Evolutionary conservation across 2,113 vertebrate species (phyloP).

Genomic region (Cephalophus harveyi): DNA sequence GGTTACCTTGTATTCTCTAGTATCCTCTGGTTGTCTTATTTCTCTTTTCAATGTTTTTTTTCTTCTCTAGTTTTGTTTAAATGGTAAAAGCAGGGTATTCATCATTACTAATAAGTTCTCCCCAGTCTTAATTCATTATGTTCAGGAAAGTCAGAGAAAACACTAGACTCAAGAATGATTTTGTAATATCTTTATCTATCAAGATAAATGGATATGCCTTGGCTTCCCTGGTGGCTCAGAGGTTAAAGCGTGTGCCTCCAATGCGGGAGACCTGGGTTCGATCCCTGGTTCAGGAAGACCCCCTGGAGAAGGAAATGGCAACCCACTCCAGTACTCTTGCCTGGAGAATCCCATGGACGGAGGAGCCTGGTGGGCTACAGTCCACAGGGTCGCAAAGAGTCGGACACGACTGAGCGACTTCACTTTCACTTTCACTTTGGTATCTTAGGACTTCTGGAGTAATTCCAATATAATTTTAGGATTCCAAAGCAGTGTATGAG

Average conservation of each 20-base stretch:
- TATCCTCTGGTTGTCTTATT: background rate
- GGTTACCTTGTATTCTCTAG: background rate
- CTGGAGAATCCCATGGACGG: too few relatives aligned
- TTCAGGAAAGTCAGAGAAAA: constrained; percentile 11
- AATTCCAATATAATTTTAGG: constrained; percentile 9
- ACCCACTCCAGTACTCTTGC: too few relatives aligned
- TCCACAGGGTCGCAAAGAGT: too few relatives aligned
- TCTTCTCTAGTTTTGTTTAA: constrained; percentile 37
- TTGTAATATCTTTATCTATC: constrained; percentile 7
- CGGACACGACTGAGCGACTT: too few relatives aligned
- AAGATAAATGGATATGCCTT: background rate
- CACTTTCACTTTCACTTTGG: background rate
- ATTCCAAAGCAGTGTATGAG: background rate
- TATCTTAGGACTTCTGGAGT: constrained; percentile 5
- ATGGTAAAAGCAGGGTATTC: background rate
- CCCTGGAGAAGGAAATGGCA: too few relatives aligned
- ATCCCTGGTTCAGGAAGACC: fast-evolving
- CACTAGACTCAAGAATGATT: background rate
- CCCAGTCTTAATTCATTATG: constrained; percentile 13
- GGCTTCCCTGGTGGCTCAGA: too few relatives aligned
- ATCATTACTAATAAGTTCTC: background rate
- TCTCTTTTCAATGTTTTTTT: constrained; percentile 3
- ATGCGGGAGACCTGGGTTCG: too few relatives aligned
- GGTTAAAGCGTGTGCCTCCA: too few relatives aligned
- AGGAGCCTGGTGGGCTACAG: too few relatives aligned